Percentiles rank a stretch among this genome's conserved stretches.
phyloP scores from a whole-genome alignment of 1,140 invertebrate species.

The Ylistrum balloti region DNA sequence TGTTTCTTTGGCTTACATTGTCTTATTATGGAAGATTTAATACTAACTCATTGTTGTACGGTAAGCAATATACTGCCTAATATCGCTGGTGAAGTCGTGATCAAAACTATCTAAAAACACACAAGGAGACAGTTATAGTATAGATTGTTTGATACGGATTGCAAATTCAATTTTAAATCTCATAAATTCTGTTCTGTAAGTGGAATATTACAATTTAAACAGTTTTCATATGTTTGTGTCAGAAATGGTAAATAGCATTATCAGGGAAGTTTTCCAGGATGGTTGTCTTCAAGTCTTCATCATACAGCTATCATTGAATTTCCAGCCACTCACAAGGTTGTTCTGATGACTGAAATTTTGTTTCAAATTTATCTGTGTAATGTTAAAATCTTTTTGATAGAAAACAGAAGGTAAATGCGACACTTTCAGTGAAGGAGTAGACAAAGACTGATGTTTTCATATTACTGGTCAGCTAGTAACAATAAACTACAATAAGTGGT shows the following conservation, averaged over 20 bases:
- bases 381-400: not conserved
- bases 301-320: not conserved
- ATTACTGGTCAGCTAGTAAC: not conserved
- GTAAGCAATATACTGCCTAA: not conserved
- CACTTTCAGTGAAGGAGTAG: not conserved
- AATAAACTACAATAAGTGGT: not conserved
- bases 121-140: not conserved
- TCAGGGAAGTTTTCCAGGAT: not conserved
- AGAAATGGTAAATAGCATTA: not conserved
- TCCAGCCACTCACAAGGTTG: not conserved
- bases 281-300: not conserved
- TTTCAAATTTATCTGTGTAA: not conserved
- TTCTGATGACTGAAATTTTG: not conserved
- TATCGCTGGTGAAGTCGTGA: not conserved
- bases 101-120: not conserved
- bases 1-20: not conserved
- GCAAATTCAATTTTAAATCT: conserved; percentile 29
- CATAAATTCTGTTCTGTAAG: not conserved
- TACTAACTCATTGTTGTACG: not conserved
- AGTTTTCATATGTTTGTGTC: not conserved
- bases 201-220: not conserved
- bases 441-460: not conserved
- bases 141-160: not conserved
- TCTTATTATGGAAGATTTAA: not conserved
- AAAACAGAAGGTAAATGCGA: not conserved